Evolutionary conservation across 1,140 invertebrate species (phyloP), one percentile per base, ranked within the genome.

Genomic region (Bombus impatiens): DNA sequence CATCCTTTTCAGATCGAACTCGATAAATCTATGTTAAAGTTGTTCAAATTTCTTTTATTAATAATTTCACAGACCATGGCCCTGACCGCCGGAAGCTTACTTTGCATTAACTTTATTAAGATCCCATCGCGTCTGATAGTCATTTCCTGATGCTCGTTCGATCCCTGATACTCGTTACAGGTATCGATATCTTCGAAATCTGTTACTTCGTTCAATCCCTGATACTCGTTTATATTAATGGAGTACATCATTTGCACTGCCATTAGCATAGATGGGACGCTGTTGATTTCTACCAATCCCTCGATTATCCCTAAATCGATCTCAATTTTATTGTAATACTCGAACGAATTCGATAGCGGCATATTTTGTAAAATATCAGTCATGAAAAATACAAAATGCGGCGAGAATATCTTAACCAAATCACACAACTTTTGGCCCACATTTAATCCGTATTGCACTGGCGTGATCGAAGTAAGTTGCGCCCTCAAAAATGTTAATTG

Each of bases 231-330:
- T 0, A 32, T 40, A 1, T 15, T 78, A 12, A 71, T 40, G n/a
- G n/a, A 10, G 15, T 40, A 35, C 22, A 92, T 40, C 37, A 92
- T 5, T 72, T 70, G 70, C 1, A 67, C 87, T 0, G 92, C 91
- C 8, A 93, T 70, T 2, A 92, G 25, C 2, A 25, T 40, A 3
- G 86, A 78, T 22, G 89, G 22, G 0, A 0, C 6, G 9, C 85
- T 76, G 0, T 37, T 59, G 15, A 35, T 13, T 3, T 86, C 42
- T 18, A 89, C 57, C 13, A 93, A 67, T 4, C 84, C 89, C 32
- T 92, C 89, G 10, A 91, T 77, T 0, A 90, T 0, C 0, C 1
- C 2, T 10, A 87, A 67, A 1, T 2, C 59, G 5, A 12, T 8
- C 22, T 70, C 53, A 18, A 72, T 35, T 10, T 5, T 32, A 0